phyloP scores from a whole-genome alignment of 1,140 invertebrate genomes.

The honey bee (Apis mellifera) region Amel_HAv3.1 CM009936.2:3849501-3850000 shows the following conservation, averaged over 20 bases:
- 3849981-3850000: not conserved
- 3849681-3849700: not conserved
- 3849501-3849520: not conserved
- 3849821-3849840: not conserved
- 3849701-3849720: not conserved
- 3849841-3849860: not conserved
- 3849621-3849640: not conserved
- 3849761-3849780: not conserved
- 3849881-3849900: not conserved
- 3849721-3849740: not conserved
- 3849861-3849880: no score
- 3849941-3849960: not conserved
- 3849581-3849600: not conserved
- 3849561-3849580: not conserved
- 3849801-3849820: not conserved
- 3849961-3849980: not conserved
- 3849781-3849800: not conserved
- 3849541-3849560: not conserved
- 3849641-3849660: no score
- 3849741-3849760: not conserved
- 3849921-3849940: not conserved
- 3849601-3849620: not conserved
- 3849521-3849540: rapidly evolving
- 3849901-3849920: not conserved
- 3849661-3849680: not conserved